phyloP scores from a whole-genome alignment of 2,888 invertebrate species.

The Acleris cristana region DNA sequence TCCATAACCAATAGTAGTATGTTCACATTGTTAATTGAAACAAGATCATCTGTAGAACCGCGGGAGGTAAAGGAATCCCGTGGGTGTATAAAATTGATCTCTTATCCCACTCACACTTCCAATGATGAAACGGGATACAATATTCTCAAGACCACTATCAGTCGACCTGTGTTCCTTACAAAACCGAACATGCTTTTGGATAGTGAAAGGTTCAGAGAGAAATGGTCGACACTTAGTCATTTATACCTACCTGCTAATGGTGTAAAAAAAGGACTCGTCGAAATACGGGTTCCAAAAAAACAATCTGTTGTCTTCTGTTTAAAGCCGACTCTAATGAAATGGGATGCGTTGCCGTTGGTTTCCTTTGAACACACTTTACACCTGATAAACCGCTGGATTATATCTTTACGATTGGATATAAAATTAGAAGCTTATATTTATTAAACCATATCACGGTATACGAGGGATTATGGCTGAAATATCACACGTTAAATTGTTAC shows the following conservation, averaged over 20 bases:
- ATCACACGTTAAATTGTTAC: slow-evolving; percentile 29
- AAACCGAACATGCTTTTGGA: slow-evolving; percentile 1
- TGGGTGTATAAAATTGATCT: slow-evolving; percentile 60
- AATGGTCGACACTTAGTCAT: slow-evolving; percentile 36
- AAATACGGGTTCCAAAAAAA: slow-evolving; percentile 38
- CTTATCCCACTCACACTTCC: slow-evolving; percentile 48
- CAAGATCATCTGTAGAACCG: slow-evolving; percentile 61
- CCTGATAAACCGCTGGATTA: slow-evolving; percentile 46
- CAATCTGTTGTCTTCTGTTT: slow-evolving; percentile 49
- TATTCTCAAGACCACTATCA: slow-evolving; percentile 20
- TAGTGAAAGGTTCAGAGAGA: slow-evolving; percentile 9
- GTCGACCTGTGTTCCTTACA: slow-evolving; percentile 8
- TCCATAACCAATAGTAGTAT: slow-evolving; percentile 41
- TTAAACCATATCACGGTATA: slow-evolving; percentile 14
- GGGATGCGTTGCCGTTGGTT: slow-evolving; percentile 44
- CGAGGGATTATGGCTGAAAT: slow-evolving; percentile 30
- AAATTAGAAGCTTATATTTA: slow-evolving; percentile 32
- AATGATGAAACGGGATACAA: slow-evolving; percentile 44
- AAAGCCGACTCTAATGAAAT: slow-evolving; percentile 63
- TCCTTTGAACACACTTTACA: slow-evolving; percentile 50
- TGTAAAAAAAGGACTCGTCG: slow-evolving; percentile 51
- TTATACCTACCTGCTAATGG: slow-evolving; percentile 59
- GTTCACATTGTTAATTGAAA: slow-evolving; percentile 70
- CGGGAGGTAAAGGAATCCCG: slow-evolving; percentile 58
- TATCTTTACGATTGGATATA: slow-evolving; percentile 41